Evolutionary conservation across 2,797 vertebrate species (phyloP).

Genomic region (Phataginus tetradactyla): DNA sequence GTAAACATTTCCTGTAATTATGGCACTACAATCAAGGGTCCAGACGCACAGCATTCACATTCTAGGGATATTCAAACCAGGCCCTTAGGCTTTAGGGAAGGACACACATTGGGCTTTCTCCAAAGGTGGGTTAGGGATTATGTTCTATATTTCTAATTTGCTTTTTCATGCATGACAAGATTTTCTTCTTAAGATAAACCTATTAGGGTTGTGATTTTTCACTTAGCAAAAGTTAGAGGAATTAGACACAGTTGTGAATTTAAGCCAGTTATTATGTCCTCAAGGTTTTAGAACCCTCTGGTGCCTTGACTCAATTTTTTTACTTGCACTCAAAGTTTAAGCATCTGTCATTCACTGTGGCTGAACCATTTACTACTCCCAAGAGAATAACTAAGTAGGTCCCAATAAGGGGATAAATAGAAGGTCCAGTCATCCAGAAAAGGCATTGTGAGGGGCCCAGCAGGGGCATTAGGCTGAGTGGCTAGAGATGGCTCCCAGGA

Average conservation of each 20-base stretch:
- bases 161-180: neutral
- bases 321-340: neutral
- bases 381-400: neutral
- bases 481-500: neutral
- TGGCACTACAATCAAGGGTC: neutral
- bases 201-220: neutral
- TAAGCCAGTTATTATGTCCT: neutral
- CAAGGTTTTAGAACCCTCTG: neutral
- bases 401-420: neutral
- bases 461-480: neutral
- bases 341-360: neutral
- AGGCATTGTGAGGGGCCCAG: neutral
- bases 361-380: neutral
- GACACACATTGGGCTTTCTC: neutral
- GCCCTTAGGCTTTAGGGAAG: neutral
- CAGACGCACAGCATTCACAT: neutral
- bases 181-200: neutral
- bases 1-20: neutral
- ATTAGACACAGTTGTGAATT: neutral
- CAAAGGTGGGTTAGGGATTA: neutral
- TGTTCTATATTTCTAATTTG: neutral
- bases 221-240: neutral
- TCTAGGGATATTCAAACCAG: neutral
- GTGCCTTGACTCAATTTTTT: neutral
- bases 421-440: neutral